Evolutionary conservation across 1,140 invertebrate species (phyloP).

Genomic region (Lepidostoma basale): DNA sequence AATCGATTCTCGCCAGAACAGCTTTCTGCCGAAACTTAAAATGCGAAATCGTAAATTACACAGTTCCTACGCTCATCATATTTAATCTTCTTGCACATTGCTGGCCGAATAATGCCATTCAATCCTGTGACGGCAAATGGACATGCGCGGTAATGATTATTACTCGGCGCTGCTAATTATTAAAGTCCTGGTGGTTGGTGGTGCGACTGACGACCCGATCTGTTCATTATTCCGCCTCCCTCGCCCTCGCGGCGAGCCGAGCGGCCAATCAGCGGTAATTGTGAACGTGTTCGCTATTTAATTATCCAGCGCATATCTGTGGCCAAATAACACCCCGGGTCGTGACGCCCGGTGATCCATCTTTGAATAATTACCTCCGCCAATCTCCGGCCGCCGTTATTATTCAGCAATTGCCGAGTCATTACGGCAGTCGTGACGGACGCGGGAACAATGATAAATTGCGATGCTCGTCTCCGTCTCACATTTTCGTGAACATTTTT

Average conservation of each 20-base stretch:
- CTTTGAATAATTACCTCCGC: slow-evolving; percentile 6
- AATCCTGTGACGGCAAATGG: too few species aligned
- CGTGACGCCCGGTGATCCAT: slow-evolving; percentile 5
- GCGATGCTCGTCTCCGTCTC: slow-evolving; percentile 7
- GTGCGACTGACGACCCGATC: too few species aligned
- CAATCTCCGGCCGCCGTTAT: slow-evolving; percentile 9
- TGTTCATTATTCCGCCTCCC: too few species aligned
- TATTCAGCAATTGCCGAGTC: slow-evolving; percentile 19
- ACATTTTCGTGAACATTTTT: slow-evolving; percentile 16
- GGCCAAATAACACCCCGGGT: background rate
- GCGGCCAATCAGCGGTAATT: background rate
- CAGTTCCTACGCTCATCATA: too few species aligned
- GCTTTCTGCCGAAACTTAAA: too few species aligned
- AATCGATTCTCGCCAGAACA: too few species aligned
- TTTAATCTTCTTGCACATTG: too few species aligned
- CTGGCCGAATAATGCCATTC: too few species aligned
- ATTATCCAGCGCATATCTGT: background rate
- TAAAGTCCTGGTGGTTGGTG: too few species aligned
- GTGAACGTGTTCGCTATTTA: background rate
- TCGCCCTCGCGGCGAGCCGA: background rate
- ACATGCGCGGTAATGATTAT: too few species aligned
- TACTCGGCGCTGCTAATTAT: too few species aligned
- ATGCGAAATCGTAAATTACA: too few species aligned
- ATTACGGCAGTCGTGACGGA: slow-evolving; percentile 18
- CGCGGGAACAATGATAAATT: slow-evolving; percentile 16